Evolutionary conservation across 2,797 vertebrate species (phyloP).

Genomic region (Manis pentadactyla): DNA sequence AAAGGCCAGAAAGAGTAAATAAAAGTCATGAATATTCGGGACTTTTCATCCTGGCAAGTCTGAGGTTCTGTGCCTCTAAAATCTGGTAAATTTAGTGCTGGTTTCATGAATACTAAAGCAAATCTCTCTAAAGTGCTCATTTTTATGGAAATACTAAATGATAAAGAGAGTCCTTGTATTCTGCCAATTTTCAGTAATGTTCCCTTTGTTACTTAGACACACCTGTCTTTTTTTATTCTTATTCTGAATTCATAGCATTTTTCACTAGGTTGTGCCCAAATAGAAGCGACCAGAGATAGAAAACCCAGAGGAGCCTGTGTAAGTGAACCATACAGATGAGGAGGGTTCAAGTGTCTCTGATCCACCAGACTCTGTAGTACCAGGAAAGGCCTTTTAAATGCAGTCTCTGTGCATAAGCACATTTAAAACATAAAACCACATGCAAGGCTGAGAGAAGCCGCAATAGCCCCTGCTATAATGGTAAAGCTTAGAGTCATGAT

Average conservation of each 20-base stretch:
- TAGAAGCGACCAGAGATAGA: background rate
- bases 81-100: slow-evolving; percentile 31
- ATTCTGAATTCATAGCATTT: slow-evolving; percentile 39
- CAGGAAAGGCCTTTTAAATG: background rate
- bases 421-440: background rate
- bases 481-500: background rate
- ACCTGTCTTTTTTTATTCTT: slow-evolving; percentile 12
- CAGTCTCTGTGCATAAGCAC: background rate
- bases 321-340: background rate
- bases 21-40: slow-evolving; percentile 36
- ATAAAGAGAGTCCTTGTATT: slow-evolving; percentile 1
- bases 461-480: background rate
- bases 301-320: background rate
- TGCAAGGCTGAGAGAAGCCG: background rate
- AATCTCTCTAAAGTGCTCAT: background rate
- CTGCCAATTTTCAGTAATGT: slow-evolving; percentile 14
- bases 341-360: background rate
- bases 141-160: slow-evolving; percentile 46
- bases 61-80: slow-evolving; percentile 17
- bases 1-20: background rate
- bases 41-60: background rate
- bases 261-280: background rate
- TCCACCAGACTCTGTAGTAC: background rate
- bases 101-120: slow-evolving; percentile 52
- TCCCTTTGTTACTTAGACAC: background rate